Evolutionary conservation across 2,797 vertebrate species (phyloP).

Genomic region (Aselliscus stoliczkanus): DNA sequence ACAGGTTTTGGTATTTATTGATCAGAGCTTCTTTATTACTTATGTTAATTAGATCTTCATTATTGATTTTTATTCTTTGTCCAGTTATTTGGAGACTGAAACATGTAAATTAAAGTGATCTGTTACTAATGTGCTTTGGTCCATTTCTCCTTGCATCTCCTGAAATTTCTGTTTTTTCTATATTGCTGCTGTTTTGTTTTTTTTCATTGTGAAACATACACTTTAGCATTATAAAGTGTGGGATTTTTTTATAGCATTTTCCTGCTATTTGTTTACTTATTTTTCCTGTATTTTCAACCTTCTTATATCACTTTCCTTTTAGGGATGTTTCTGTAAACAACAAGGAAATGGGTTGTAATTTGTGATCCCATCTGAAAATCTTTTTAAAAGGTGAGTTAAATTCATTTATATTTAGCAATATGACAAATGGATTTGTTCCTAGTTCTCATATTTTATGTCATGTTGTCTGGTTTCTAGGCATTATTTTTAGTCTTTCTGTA

Average conservation of each 20-base stretch:
- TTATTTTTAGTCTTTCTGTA: constrained; percentile 40
- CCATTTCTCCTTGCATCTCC: neutral
- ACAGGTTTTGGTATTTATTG: constrained; percentile 42
- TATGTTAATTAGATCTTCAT: constrained; percentile 50
- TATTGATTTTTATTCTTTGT: constrained; percentile 59
- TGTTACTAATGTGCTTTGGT: neutral
- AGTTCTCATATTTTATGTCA: neutral
- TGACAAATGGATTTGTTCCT: constrained; percentile 12
- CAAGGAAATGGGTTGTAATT: constrained; percentile 35
- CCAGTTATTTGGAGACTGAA: constrained; percentile 38
- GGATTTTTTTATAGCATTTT: neutral
- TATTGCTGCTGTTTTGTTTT: neutral
- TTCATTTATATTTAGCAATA: constrained; percentile 44
- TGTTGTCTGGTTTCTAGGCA: neutral
- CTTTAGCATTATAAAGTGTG: neutral
- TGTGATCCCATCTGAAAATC: constrained; percentile 41
- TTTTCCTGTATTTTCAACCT: constrained; percentile 21
- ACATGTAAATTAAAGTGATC: constrained; percentile 35
- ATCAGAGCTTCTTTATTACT: constrained; percentile 51
- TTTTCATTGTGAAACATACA: neutral
- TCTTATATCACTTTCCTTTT: constrained; percentile 1
- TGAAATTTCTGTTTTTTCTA: neutral
- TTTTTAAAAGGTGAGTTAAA: constrained; percentile 50
- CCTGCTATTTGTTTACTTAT: neutral
- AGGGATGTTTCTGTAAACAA: neutral